Evolutionary conservation across 2,113 vertebrate genomes (phyloP), one percentile per base, ranked within the genome.

Genomic region (Acanthochromis polyacanthus): DNA sequence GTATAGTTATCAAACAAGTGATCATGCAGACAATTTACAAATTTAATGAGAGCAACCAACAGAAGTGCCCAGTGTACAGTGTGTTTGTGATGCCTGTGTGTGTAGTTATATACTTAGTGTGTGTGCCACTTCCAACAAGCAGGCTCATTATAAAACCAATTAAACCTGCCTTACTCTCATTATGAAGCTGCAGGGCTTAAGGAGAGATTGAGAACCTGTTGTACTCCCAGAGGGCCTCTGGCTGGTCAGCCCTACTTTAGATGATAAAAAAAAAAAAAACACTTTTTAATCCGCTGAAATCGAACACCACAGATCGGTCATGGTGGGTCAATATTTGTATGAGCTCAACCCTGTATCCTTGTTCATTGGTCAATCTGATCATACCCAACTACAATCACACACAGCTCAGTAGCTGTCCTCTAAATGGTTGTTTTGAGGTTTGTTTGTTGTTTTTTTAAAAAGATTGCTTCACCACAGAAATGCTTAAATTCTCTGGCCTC

Each of bases 121-220:
- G 60, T 83, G 81, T 88, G 85, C 75, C 56, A 71, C 46, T 72
- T 79, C 57, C 77, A 85, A 81, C 65, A 80, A 82, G 83, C 83
- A 82, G 68, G 25, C 82, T 91, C 90, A 91, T 93, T 92, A 92
- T 92, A 91, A 92, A 92, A 89, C 84, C 82, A 91, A 91, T 93
- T 92, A 92, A 92, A 91, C 65, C 64, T 15, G 58, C 80, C 81
- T 90, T 73, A 84, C 56, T 87, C 85, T 90, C 88, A 90, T 93
- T 87, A 88, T 76, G 65, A 78, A 85, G 87, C 90, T 61, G 70
- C 64, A 77, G 67, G 86, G 80, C 83, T 90, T 86, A 82, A 73
- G 71, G 53, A 75, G 83, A 86, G 88, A 88, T 86, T 75, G 86
- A 86, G 85, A 85, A 92, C 88, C 85, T 88, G 88, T 87, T 81